These are phyloP conservation scores for Laspeyria flexula DNA, from an alignment of 2,888 invertebrate genomes.

Conservation along the genomic window DNA sequence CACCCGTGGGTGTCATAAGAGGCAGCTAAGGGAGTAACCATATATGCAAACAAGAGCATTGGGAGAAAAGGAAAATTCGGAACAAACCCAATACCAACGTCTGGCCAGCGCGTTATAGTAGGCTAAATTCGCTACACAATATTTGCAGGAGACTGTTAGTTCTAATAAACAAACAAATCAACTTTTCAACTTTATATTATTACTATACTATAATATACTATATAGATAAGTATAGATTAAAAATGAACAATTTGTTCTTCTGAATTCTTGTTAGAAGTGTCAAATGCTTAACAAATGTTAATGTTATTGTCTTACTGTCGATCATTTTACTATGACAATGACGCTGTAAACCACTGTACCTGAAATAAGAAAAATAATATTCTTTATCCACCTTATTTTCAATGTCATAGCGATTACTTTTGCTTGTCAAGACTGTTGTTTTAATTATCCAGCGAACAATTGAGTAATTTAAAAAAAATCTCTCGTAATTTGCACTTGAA, in stretches of 20 bases:
- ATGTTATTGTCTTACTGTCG: constrained; percentile 23
- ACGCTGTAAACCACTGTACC: not conserved
- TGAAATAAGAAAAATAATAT: not conserved
- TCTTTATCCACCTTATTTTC: not conserved
- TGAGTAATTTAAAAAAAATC: constrained; percentile 22
- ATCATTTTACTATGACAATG: constrained; percentile 10
- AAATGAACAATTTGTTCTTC: not conserved
- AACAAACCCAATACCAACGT: too few relatives aligned
- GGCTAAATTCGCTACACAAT: too few relatives aligned
- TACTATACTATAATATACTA: too few relatives aligned
- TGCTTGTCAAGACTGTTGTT: constrained; percentile 10
- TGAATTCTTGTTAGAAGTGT: not conserved
- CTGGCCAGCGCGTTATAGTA: too few relatives aligned
- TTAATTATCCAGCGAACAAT: constrained; percentile 28
- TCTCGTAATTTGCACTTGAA: constrained; percentile 18
- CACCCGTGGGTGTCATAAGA: too few relatives aligned
- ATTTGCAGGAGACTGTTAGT: too few relatives aligned
- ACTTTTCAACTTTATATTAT: too few relatives aligned
- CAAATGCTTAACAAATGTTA: not conserved
- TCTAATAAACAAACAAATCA: too few relatives aligned
- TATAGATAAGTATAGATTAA: too few relatives aligned
- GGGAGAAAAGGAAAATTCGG: too few relatives aligned
- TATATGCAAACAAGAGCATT: too few relatives aligned
- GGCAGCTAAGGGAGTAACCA: too few relatives aligned
- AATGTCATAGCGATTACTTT: constrained; percentile 8